A percentile compares a stretch with the other conserved stretches of the same genome.
phyloP scores from a whole-genome alignment of 2,888 invertebrate genomes.

The Dasypolia templi region DNA sequence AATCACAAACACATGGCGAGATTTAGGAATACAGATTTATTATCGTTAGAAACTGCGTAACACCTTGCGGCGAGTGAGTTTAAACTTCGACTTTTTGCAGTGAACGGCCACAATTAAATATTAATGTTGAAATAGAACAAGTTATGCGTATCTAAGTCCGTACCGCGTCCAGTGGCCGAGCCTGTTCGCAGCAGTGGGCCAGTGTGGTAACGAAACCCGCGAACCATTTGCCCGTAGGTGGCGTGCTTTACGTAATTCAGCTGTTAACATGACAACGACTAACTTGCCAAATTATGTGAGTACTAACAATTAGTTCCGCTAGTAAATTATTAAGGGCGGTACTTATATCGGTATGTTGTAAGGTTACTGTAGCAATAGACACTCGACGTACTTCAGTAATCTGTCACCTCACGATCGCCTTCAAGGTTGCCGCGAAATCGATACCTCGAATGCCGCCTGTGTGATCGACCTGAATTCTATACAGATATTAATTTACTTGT shows the following conservation, averaged over 20 bases:
- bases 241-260: conserved; percentile 83
- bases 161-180: conserved; percentile 67
- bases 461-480: conserved; percentile 78
- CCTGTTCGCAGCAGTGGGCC: conserved; percentile 76
- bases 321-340: conserved; percentile 84
- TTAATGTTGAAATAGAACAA: conserved; percentile 77
- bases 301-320: conserved; percentile 84
- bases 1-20: conserved; percentile 27
- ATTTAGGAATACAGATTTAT: conserved; percentile 43
- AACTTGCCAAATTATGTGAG: conserved; percentile 76
- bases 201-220: conserved; percentile 77
- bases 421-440: conserved; percentile 85
- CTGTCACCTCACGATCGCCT: conserved; percentile 78
- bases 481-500: conserved; percentile 71
- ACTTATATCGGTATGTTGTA: conserved; percentile 73
- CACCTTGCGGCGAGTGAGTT: conserved; percentile 70
- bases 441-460: conserved; percentile 78
- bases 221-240: conserved; percentile 75
- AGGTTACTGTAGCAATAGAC: conserved; percentile 70
- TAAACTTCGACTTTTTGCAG: conserved; percentile 75
- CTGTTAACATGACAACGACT: conserved; percentile 80
- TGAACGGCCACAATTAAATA: conserved; percentile 74
- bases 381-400: conserved; percentile 73
- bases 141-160: conserved; percentile 76
- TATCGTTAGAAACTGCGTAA: conserved; percentile 56